Evolutionary conservation across 2,113 vertebrate species (phyloP).

Genomic region (Hippocampus abdominalis): DNA sequence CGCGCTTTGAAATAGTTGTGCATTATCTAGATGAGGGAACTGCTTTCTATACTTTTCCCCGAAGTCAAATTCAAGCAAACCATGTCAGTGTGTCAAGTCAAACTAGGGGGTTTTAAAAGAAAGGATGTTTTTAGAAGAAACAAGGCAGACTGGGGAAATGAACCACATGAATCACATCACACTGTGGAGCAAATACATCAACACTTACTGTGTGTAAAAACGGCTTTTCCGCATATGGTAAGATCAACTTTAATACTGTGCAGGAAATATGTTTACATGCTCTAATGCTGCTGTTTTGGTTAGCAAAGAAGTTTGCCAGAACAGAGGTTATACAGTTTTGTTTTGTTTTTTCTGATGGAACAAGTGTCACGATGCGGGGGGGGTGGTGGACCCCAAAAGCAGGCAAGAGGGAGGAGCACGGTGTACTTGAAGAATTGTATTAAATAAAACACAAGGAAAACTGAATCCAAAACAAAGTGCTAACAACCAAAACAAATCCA

Average conservation of each 20-base stretch:
- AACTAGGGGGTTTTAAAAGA: not conserved
- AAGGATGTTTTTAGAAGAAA: not conserved
- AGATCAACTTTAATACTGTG: not conserved
- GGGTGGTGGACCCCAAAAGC: too few relatives aligned
- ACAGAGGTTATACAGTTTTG: too few relatives aligned
- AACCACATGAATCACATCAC: not conserved
- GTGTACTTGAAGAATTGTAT: too few relatives aligned
- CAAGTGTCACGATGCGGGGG: too few relatives aligned
- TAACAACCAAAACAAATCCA: too few relatives aligned
- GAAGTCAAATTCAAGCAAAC: not conserved
- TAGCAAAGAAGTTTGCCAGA: not conserved
- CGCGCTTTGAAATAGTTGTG: conserved; percentile 29
- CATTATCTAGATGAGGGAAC: conserved; percentile 15
- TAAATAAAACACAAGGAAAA: too few relatives aligned
- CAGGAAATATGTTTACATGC: not conserved
- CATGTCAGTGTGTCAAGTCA: not conserved
- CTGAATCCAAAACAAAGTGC: too few relatives aligned
- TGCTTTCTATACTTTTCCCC: not conserved
- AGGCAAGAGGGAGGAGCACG: too few relatives aligned
- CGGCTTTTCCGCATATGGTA: not conserved
- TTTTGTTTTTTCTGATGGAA: not conserved
- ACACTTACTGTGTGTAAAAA: not conserved
- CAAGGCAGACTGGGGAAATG: not conserved
- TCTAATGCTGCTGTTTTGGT: not conserved
- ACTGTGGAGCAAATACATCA: not conserved